Conservation (phyloP, 1,140 invertebrate species). For the Pseudomyrmex dendroicus region DNA sequence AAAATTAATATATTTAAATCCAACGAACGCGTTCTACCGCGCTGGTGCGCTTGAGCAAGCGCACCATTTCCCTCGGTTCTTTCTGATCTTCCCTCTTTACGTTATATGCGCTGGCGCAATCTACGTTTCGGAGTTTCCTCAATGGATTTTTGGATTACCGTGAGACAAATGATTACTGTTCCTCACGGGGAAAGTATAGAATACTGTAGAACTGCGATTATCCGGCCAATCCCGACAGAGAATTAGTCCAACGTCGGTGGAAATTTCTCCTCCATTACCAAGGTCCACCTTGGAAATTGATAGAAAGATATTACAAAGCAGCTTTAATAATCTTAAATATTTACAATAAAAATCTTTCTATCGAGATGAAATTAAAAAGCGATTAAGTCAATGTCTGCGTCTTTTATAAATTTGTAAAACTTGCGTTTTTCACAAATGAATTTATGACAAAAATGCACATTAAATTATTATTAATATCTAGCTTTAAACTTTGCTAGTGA, state of each 20-base stretch:
- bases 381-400: neutral
- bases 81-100: slow-evolving; percentile 24
- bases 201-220: slow-evolving; percentile 57
- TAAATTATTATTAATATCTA: too few species aligned
- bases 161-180: slow-evolving; percentile 59
- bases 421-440: neutral
- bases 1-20: slow-evolving; percentile 64
- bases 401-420: neutral
- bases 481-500: too few species aligned
- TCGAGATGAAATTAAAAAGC: slow-evolving; percentile 21
- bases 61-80: slow-evolving; percentile 33
- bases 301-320: slow-evolving; percentile 14
- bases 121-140: slow-evolving; percentile 61
- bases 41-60: neutral
- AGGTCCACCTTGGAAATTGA: slow-evolving; percentile 49
- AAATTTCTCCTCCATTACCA: slow-evolving; percentile 47
- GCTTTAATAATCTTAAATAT: slow-evolving; percentile 51
- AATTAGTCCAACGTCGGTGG: slow-evolving; percentile 51
- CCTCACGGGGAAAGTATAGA: slow-evolving; percentile 49
- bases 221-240: slow-evolving; percentile 55
- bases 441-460: too few species aligned
- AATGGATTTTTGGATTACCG: slow-evolving; percentile 60
- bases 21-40: neutral
- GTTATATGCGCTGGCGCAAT: slow-evolving; percentile 18
- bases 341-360: slow-evolving; percentile 26